These are phyloP conservation scores for Caranx ignobilis DNA, from an alignment of 2,113 vertebrate genomes.

Conservation along the genomic window DNA sequence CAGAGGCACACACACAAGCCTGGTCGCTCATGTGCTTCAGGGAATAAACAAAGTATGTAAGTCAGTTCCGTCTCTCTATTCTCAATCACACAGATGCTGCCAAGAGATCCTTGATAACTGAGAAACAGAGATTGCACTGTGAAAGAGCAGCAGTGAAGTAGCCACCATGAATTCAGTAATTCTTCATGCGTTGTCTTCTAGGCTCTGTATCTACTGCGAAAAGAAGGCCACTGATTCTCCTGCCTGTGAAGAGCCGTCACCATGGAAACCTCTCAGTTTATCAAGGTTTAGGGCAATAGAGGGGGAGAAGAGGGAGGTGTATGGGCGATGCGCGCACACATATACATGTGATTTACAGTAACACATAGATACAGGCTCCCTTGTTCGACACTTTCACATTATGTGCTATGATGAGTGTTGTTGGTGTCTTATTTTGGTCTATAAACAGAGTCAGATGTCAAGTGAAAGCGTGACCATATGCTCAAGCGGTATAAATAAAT, in stretches of 20 bases:
- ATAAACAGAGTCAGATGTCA: slow-evolving; percentile 18
- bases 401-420: neutral
- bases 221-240: slow-evolving; percentile 75
- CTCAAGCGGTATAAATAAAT: neutral
- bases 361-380: neutral
- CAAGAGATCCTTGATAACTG: slow-evolving; percentile 30
- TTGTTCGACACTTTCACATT: neutral
- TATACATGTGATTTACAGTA: slow-evolving; percentile 7
- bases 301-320: slow-evolving; percentile 46
- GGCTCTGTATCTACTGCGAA: slow-evolving; percentile 60
- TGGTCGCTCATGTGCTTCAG: neutral
- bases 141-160: slow-evolving; percentile 33
- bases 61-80: neutral
- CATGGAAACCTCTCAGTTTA: slow-evolving; percentile 83
- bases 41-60: slow-evolving; percentile 17
- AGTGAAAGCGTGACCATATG: slow-evolving; percentile 21
- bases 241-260: slow-evolving; percentile 72
- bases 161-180: slow-evolving; percentile 44
- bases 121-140: slow-evolving; percentile 19
- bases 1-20: neutral
- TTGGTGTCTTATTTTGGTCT: neutral
- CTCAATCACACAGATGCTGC: neutral
- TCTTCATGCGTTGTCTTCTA: slow-evolving; percentile 67
- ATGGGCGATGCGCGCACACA: slow-evolving; percentile 33
- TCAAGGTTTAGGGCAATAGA: slow-evolving; percentile 75